Percentiles rank a stretch among this genome's conserved stretches.
Conservation (phyloP, 2,113 vertebrate genomes). For the Castor canadensis region DNA sequence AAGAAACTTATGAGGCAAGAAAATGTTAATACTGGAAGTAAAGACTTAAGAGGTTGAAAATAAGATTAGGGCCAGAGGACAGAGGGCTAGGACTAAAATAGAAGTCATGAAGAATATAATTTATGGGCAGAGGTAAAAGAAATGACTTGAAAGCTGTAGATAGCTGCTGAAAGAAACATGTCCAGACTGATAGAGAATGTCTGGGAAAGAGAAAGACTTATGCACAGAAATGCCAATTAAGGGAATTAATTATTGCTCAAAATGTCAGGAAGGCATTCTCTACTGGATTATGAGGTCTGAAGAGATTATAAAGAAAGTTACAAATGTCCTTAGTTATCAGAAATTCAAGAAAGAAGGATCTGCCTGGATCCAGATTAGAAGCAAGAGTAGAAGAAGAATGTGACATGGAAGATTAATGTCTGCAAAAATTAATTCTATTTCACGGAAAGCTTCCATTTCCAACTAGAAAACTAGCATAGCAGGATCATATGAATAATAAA, state of each 20-base stretch:
- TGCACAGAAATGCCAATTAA: neutral
- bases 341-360: slow-evolving; percentile 17
- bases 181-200: slow-evolving; percentile 13
- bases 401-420: slow-evolving; percentile 28
- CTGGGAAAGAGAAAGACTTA: slow-evolving; percentile 10
- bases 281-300: slow-evolving; percentile 44
- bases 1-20: neutral
- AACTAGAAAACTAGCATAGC: slow-evolving; percentile 28
- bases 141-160: neutral
- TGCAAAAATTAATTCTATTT: neutral
- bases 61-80: neutral
- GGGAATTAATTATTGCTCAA: slow-evolving; percentile 44
- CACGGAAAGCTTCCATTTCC: neutral
- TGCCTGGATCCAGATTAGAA: slow-evolving; percentile 26
- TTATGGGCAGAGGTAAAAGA: neutral
- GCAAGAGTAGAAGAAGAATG: neutral
- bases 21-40: neutral
- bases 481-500: no score
- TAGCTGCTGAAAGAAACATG: slow-evolving; percentile 13
- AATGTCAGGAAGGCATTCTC: neutral
- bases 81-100: no score
- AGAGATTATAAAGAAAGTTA: slow-evolving; percentile 45
- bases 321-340: slow-evolving; percentile 52
- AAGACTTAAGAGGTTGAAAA: slow-evolving; percentile 1
- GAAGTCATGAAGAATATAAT: neutral